phyloP scores from a whole-genome alignment of 2,113 vertebrate species.

The Aythya baeri region DNA sequence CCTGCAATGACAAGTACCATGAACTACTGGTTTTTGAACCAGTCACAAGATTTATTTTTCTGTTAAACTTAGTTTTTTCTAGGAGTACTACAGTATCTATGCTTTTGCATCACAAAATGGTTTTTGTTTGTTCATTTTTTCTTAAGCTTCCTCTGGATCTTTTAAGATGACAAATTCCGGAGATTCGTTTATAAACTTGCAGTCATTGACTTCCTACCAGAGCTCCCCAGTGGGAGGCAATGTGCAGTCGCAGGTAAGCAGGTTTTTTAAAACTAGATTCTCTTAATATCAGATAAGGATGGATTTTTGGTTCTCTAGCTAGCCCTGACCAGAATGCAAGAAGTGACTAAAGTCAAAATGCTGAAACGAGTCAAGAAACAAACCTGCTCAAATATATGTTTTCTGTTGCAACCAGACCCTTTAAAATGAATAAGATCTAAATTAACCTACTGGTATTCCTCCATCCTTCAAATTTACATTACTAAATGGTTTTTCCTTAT shows the following conservation, averaged over 20 bases:
- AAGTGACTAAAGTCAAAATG: background rate
- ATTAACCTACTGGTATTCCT: background rate
- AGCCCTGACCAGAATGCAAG: background rate
- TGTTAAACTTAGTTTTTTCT: background rate
- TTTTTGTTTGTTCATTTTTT: background rate
- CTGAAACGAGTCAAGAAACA: background rate
- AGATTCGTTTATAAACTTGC: conserved; percentile 55
- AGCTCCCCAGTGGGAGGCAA: conserved; percentile 35
- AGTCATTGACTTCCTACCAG: conserved; percentile 57
- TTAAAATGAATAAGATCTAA: background rate
- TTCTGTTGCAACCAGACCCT: background rate
- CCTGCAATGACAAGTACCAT: background rate
- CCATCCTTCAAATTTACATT: background rate
- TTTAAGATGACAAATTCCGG: conserved; percentile 61
- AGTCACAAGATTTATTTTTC: background rate
- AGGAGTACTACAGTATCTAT: too few relatives aligned
- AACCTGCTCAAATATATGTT: background rate
- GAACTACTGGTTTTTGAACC: background rate
- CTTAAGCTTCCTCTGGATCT: conserved; percentile 61
- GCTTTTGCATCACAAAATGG: background rate
- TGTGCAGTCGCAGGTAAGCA: conserved; percentile 57
- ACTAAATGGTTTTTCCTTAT: background rate
- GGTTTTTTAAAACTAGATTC: background rate
- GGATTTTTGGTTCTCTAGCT: background rate
- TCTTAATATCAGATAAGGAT: background rate